Base-by-base conservation (phyloP, 64 coral and sea anemone genomes). In the Exaiptasia diaphana region DNA sequence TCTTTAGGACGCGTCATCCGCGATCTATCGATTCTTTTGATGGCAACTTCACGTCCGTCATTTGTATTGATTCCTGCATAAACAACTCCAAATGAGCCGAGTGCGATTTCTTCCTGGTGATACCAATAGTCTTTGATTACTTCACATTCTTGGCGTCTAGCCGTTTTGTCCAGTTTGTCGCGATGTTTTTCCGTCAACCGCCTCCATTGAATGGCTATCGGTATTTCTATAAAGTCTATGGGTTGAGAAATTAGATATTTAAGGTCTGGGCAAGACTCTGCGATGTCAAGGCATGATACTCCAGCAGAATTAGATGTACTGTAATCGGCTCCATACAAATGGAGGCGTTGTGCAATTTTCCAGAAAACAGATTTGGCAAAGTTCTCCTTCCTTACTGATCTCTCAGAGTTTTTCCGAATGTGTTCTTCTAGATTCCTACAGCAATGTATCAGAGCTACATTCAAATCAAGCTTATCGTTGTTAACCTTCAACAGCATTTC, bases 1-100 rank as follows among this genome's bases (percentile, higher is more conserved):
- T 75, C 72, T 53, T 75, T 45, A 50, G 72, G 72, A 30, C 72
- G 45, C 32, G 22, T 17, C 72, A 75, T 33, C n/a, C 72, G 72
- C 26, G 15, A 32, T 13, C 22, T 46, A 34, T 34, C 46, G 2
- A 75, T 75, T 25, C 39, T 39, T 53, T 75, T 75, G 3, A 75
- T 53, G 15, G 72, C 72, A 0, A 75, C 72, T 75, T 75, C 72
- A 10, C 41, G 39, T 23, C 72, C 72, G 52, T 75, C 72, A 6
- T 50, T 30, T 45, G 29, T 45, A 34, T 75, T 75, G 3, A 75
- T 53, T 50, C 72, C 72, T 50, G 50, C 11, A 27, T 50, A 75
- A 30, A 75, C 72, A 35, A 17, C 7, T 25, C 72, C 72, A 30
- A 53, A 75, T 3, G 72, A 46, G 15, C 72, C 72, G 2, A 17